These are phyloP conservation scores for Anniella stebbinsi DNA, from an alignment of 2,797 vertebrate genomes.

Conservation along the genomic window DNA sequence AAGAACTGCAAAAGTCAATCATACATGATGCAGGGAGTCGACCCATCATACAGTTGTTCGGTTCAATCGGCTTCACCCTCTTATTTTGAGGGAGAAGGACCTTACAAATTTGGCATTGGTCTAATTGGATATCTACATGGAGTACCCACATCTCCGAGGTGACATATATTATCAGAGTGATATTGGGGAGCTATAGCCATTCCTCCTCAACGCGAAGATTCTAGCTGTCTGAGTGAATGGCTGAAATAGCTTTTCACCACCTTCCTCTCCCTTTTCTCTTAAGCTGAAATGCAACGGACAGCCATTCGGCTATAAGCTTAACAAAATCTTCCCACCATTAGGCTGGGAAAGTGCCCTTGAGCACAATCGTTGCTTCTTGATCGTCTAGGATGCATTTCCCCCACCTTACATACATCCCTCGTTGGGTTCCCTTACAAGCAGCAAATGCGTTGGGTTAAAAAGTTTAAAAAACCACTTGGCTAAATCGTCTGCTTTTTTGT, in stretches of 20 bases:
- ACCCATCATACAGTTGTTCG: no score
- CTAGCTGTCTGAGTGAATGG: not conserved
- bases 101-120: not conserved
- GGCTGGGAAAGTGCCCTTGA: not conserved
- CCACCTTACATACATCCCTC: not conserved
- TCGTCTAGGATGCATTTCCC: not conserved
- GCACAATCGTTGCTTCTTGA: constrained; percentile 7
- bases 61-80: no score
- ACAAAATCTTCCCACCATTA: not conserved
- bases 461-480: not conserved
- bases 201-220: not conserved
- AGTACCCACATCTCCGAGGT: not conserved
- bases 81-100: not conserved
- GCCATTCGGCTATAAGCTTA: not conserved
- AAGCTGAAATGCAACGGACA: constrained; percentile 1
- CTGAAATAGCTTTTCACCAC: not conserved
- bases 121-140: not conserved
- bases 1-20: no score
- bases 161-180: not conserved
- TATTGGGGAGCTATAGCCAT: not conserved
- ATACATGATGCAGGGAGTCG: no score
- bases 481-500: not conserved
- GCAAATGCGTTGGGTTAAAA: not conserved
- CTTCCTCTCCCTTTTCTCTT: not conserved
- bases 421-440: not conserved